These are phyloP conservation scores for Tetrax tetrax DNA, from an alignment of 2,113 vertebrate genomes.

Conservation along the genomic window DNA sequence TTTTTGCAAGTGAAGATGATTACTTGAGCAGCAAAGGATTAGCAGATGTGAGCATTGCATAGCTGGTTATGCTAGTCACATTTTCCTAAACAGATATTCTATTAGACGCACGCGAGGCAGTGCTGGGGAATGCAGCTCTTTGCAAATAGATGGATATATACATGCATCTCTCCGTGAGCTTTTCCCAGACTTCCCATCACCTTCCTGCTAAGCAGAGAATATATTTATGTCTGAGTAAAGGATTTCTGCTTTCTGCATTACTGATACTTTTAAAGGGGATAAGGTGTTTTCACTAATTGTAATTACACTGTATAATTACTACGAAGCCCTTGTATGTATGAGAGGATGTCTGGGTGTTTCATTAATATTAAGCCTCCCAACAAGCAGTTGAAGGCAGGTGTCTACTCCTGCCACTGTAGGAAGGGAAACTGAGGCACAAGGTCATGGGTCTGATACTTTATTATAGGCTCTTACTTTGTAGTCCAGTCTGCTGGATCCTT, in stretches of 20 bases:
- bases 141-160: neutral
- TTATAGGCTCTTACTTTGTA: neutral
- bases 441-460: neutral
- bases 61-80: constrained; percentile 56
- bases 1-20: constrained; percentile 40
- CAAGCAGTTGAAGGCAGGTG: neutral
- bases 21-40: constrained; percentile 51
- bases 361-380: neutral
- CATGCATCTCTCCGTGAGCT: neutral
- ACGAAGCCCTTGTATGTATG: neutral
- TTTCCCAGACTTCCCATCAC: neutral
- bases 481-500: neutral
- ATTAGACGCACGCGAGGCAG: neutral
- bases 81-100: constrained; percentile 56
- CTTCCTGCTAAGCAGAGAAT: neutral
- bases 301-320: neutral
- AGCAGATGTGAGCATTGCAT: constrained; percentile 63
- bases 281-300: neutral
- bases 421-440: neutral
- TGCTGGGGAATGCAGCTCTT: neutral
- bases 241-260: neutral
- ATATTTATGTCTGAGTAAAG: neutral
- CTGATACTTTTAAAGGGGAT: neutral
- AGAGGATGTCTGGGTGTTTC: neutral
- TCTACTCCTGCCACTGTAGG: neutral